Percentiles rank a stretch among this genome's conserved stretches.
Conservation (phyloP, 2,797 vertebrate species). For the Sebastes wilsoni region DNA sequence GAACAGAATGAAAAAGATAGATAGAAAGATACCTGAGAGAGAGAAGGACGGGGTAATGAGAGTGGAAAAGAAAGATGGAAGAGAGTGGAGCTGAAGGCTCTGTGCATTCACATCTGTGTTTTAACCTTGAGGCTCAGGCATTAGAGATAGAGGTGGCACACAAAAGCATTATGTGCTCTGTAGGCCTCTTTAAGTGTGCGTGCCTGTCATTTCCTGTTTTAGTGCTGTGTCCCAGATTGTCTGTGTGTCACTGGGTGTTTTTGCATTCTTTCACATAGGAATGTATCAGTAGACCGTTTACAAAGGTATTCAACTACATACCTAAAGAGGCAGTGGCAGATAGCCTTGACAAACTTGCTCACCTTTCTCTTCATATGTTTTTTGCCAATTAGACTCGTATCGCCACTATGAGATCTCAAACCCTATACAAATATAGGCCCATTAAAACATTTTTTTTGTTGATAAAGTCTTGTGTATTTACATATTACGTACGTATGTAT, state of each 20-base stretch:
- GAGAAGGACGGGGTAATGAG: background rate
- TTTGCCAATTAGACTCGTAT: background rate
- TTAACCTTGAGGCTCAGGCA: constrained; percentile 57
- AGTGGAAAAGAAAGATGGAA: constrained; percentile 8
- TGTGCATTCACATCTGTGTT: constrained; percentile 28
- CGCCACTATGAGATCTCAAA: background rate
- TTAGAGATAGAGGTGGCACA: constrained; percentile 17
- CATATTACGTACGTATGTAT: background rate
- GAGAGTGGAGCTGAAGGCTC: background rate
- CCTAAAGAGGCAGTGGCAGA: background rate
- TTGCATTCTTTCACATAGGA: constrained; percentile 15
- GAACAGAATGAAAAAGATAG: constrained; percentile 4
- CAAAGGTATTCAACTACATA: background rate
- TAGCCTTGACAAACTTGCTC: background rate
- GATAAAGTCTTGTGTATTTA: background rate
- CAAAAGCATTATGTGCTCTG: constrained; percentile 8
- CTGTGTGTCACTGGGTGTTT: background rate
- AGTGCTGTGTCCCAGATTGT: constrained; percentile 16
- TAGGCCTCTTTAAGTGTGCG: background rate
- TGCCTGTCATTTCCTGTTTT: constrained; percentile 48
- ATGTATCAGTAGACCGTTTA: background rate
- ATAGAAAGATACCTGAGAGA: constrained; percentile 18
- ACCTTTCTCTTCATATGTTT: background rate
- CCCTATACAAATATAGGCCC: background rate
- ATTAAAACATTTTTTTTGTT: background rate